Percentiles rank a stretch among this genome's conserved stretches.
Evolutionary conservation across 2,888 invertebrate genomes (phyloP).

Genomic region (Eilema depressum): DNA sequence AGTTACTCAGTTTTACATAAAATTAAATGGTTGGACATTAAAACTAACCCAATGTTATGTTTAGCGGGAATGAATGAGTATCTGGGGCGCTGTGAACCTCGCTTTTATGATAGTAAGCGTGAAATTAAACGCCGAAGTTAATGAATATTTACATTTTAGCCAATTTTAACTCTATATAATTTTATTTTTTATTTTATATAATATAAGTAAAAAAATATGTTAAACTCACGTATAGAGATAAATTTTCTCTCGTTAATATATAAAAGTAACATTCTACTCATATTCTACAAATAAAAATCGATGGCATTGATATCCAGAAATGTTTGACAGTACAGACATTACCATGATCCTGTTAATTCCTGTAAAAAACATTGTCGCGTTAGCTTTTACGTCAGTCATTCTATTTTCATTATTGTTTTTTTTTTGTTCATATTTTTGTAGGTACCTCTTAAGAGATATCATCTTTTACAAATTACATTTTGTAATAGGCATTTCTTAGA

Average conservation of each 20-base stretch:
- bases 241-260: background rate
- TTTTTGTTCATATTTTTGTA: too few relatives aligned
- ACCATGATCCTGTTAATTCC: background rate
- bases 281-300: background rate
- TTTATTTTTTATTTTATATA: too few relatives aligned
- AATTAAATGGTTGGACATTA: constrained; percentile 5
- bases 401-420: background rate
- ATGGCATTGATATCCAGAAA: too few relatives aligned
- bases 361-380: background rate
- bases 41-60: background rate
- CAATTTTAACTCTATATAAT: background rate
- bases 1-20: background rate
- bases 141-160: background rate
- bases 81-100: background rate
- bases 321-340: background rate
- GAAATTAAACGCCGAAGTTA: background rate
- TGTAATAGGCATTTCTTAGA: background rate
- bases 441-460: background rate
- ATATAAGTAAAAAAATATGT: background rate
- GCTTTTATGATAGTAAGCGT: background rate
- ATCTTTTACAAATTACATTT: background rate
- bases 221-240: background rate
- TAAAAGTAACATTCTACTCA: background rate
- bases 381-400: background rate
- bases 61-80: background rate